Percentiles rank a stretch among this genome's conserved stretches.
Conservation (phyloP, 2,797 vertebrate species). For the Leucoraja ocellata region DNA sequence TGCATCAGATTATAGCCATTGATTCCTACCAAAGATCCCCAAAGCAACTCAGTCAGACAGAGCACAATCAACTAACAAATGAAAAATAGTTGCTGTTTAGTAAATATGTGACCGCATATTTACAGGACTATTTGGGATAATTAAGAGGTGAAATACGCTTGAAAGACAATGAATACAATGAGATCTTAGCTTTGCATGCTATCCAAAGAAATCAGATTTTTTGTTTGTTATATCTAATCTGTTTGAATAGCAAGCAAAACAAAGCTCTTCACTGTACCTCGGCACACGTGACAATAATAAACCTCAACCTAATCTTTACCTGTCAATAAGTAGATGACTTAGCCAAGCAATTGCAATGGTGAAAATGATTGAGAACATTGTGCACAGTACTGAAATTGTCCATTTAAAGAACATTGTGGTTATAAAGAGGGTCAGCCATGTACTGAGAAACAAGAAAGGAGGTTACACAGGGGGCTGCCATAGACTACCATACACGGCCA, state of each 20-base stretch:
- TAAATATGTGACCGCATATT: not conserved
- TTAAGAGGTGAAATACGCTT: not conserved
- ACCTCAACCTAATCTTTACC: no score
- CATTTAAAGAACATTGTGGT: not conserved
- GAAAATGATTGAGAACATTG: not conserved
- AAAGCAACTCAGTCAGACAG: not conserved
- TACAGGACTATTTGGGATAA: not conserved
- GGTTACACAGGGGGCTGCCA: not conserved
- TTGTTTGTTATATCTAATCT: no score
- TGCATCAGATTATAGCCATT: not conserved
- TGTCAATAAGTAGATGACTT: not conserved
- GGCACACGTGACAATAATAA: no score
- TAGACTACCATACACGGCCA: no score
- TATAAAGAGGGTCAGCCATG: not conserved
- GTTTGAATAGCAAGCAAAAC: no score
- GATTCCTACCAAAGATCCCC: not conserved
- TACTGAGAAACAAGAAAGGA: not conserved
- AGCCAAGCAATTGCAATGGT: not conserved
- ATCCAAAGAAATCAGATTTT: no score
- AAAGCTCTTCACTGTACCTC: no score
- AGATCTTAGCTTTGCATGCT: not conserved
- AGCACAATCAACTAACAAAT: not conserved
- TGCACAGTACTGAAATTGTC: not conserved
- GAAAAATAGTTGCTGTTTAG: not conserved
- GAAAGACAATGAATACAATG: not conserved